Base-by-base conservation (phyloP, 2,888 invertebrate species). In the Lacanobia wlatinum region DNA sequence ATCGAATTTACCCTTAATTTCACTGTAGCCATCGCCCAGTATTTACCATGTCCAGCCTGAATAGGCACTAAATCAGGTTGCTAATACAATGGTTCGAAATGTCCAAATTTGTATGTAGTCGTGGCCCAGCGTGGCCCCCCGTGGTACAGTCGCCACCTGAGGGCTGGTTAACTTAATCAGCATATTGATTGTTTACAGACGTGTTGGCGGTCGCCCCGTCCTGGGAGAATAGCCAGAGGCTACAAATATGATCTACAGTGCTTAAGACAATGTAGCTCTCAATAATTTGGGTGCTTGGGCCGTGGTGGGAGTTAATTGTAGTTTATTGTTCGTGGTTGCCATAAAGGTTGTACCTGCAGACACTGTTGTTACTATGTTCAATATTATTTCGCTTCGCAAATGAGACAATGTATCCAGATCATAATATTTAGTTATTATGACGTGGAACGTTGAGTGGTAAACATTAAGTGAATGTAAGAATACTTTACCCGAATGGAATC, bases 121-220 rank as follows among this genome's bases (percentile, higher is more conserved):
- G 72, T 66, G 40, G 72, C 62, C 40, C 38, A 53, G 64, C 46
- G 50, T 84, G 78, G 80, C 43, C 52, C 68, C 43, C 28, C 53
- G 18, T 83, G 76, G 78, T 74, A 70, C 80, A 73, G 68, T 70
- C 64, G 84, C 80, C 89, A 91, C 90, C 90, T 90, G 89, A 87
- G 90, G 88, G 84, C 82, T 81, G 87, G 76, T 76, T 91, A 91
- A 91, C 89, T 86, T 80, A 88, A 94, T 94, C 93, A 91, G 88
- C 94, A 93, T 94, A 92, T 91, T 94, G 92, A 94, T 93, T 94
- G 94, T 94, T 93, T 92, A 89, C 92, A 88, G 88, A 89, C 89
- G 90, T 90, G 91, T 78, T 80, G 56, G 78, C 18, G 82, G 78
- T 64, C 60, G 52, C 60, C 14, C 50, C 59, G 71, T 34, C 83